Evolutionary conservation across 2,888 invertebrate genomes (phyloP).

Genomic region (Bugulina stolonifera): DNA sequence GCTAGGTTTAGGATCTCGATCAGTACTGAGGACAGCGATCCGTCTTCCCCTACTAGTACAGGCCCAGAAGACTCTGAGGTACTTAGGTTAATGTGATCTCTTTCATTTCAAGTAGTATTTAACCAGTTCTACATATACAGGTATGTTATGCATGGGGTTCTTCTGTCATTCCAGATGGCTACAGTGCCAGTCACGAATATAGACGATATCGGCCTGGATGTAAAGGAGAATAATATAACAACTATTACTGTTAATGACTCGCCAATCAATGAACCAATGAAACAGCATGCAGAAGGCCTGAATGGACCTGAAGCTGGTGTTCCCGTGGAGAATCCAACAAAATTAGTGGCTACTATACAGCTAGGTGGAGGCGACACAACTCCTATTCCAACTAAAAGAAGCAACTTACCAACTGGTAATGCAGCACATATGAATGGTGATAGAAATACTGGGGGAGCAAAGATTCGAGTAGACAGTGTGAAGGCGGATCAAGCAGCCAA

Average conservation of each 20-base stretch:
- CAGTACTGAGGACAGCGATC: neutral
- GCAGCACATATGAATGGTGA: slow-evolving; percentile 12
- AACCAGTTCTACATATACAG: neutral
- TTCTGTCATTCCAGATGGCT: no score
- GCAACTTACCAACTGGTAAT: neutral
- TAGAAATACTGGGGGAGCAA: neutral
- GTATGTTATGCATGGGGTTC: no score
- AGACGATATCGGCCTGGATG: slow-evolving; percentile 46
- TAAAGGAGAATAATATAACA: slow-evolving; percentile 55
- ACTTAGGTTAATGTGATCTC: neutral
- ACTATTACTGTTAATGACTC: neutral
- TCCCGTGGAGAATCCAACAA: neutral
- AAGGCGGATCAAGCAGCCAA: neutral
- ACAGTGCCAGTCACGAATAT: slow-evolving; percentile 40
- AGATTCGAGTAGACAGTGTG: neutral
- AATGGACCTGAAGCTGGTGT: neutral
- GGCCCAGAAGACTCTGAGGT: neutral
- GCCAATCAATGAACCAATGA: neutral
- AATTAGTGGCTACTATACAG: neutral
- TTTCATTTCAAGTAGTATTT: neutral
- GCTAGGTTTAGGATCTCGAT: slow-evolving; percentile 58
- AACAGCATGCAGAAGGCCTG: neutral
- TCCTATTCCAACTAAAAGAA: neutral
- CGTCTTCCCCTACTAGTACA: neutral
- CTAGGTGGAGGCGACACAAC: neutral